A percentile compares a stretch with the other conserved stretches of the same genome.
Evolutionary conservation across 2,888 invertebrate species (phyloP).

Genomic region (Cataglyphis cursor): DNA sequence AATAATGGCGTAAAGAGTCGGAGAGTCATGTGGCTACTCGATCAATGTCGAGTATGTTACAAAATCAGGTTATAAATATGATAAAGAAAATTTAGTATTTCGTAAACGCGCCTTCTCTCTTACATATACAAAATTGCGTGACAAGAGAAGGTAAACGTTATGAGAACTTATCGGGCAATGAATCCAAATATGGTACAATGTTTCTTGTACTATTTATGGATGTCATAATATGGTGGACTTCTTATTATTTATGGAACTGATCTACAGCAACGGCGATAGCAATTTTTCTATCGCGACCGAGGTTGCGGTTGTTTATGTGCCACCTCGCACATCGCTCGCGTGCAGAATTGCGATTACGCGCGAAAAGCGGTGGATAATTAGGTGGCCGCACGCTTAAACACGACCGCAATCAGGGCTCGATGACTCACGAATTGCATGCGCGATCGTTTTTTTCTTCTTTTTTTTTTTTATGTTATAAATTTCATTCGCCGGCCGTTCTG

Average conservation of each 20-base stretch:
- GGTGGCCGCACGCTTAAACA: constrained; percentile 59
- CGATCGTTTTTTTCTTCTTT: background rate
- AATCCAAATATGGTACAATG: constrained; percentile 31
- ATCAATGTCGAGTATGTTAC: constrained; percentile 24
- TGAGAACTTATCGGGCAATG: background rate
- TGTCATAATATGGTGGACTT: constrained; percentile 7
- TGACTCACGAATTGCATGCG: constrained; percentile 38
- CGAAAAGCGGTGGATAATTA: constrained; percentile 57
- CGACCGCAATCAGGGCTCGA: constrained; percentile 58
- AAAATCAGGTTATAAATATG: background rate
- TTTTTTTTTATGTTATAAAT: constrained; percentile 37
- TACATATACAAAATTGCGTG: constrained; percentile 11
- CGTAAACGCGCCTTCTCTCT: background rate
- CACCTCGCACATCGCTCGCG: constrained; percentile 56
- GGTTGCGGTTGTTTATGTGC: constrained; percentile 44
- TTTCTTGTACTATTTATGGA: constrained; percentile 34
- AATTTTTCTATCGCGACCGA: background rate
- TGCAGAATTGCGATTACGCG: constrained; percentile 63
- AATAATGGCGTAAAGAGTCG: constrained; percentile 12
- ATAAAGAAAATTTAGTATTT: constrained; percentile 11
- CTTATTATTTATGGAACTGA: constrained; percentile 48
- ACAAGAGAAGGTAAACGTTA: background rate
- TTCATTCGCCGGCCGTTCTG: constrained; percentile 35
- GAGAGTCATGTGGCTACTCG: constrained; percentile 21
- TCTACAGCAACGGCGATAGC: constrained; percentile 34